Evolutionary conservation across 2,888 invertebrate genomes (phyloP).

Genomic region (Dysmachus trigonus): DNA sequence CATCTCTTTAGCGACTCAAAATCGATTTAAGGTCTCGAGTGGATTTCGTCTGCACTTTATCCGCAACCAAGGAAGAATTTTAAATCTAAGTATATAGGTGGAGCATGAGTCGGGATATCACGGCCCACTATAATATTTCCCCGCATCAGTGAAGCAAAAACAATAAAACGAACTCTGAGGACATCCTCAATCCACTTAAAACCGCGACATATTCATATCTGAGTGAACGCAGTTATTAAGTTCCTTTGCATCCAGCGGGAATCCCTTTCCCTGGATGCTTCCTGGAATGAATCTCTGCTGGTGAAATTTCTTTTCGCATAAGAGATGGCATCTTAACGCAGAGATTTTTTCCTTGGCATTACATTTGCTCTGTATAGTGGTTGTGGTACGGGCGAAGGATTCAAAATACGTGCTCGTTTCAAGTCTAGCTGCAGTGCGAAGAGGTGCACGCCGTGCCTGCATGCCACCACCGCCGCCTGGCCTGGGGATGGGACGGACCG

Average conservation of each 20-base stretch:
- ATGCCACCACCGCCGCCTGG: neutral
- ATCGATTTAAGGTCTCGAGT: neutral
- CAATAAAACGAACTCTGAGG: neutral
- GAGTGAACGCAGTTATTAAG: constrained; percentile 10
- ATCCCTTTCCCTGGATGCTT: neutral
- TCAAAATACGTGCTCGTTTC: neutral
- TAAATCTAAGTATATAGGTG: neutral
- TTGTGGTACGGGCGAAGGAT: neutral
- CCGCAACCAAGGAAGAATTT: neutral
- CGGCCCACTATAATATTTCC: neutral
- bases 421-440: neutral
- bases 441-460: neutral
- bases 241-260: neutral
- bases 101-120: neutral
- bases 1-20: neutral
- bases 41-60: neutral
- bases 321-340: constrained; percentile 1
- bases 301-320: neutral
- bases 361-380: neutral
- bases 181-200: neutral
- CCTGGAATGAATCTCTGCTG: neutral
- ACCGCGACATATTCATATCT: constrained; percentile 1
- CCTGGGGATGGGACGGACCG: neutral
- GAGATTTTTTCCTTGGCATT: neutral
- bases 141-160: neutral